These are phyloP conservation scores for Callopanchax toddi DNA, from an alignment of 2,113 vertebrate species.

Conservation along the genomic window DNA sequence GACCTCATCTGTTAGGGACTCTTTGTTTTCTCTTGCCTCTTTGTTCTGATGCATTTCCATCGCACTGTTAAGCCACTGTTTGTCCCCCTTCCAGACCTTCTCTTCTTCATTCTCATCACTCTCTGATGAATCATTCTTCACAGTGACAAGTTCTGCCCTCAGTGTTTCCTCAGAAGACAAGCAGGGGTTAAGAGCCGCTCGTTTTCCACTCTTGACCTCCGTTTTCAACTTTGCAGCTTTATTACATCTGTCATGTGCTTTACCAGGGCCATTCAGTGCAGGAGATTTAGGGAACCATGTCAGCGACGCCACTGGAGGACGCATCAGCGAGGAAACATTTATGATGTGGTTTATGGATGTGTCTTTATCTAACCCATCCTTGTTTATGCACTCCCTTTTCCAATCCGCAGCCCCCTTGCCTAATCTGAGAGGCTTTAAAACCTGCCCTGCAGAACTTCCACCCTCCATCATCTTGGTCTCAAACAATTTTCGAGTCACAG, in stretches of 20 bases:
- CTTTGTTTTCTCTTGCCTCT: not conserved
- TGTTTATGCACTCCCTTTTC: conserved; percentile 69
- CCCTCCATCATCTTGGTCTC: conserved; percentile 72
- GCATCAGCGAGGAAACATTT: conserved; percentile 43
- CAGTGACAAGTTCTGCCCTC: conserved; percentile 77
- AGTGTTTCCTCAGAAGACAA: conserved; percentile 60
- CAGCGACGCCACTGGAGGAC: conserved; percentile 8
- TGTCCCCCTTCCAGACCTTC: conserved; percentile 28
- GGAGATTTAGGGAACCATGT: conserved; percentile 31
- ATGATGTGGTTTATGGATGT: conserved; percentile 48
- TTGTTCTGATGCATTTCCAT: conserved; percentile 1
- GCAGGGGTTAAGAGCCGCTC: not conserved
- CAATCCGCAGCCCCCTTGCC: conserved; percentile 40
- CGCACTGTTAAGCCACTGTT: conserved; percentile 22
- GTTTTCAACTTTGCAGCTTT: conserved; percentile 4
- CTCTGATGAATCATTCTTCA: conserved; percentile 85
- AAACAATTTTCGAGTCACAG: conserved; percentile 86
- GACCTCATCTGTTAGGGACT: conserved; percentile 58
- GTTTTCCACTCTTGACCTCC: not conserved
- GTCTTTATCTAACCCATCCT: conserved; percentile 66
- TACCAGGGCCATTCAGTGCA: not conserved
- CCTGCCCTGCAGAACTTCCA: conserved; percentile 14
- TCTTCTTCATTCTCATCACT: conserved; percentile 78
- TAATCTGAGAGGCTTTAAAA: conserved; percentile 56
- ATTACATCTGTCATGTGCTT: conserved; percentile 10